Base-by-base conservation (phyloP, 2,797 vertebrate genomes). In the Gallirallus australis region DNA sequence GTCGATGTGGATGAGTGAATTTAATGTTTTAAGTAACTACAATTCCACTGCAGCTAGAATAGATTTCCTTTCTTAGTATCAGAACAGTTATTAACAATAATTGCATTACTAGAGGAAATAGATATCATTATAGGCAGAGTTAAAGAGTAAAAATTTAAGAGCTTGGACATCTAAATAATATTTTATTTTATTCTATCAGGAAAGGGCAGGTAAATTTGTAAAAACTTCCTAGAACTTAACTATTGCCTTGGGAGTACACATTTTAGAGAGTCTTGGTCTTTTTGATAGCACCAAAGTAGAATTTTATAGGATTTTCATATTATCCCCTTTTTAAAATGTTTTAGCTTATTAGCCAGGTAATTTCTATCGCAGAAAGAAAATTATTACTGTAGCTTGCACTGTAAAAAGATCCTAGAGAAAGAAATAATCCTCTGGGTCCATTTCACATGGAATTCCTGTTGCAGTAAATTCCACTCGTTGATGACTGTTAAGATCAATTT, bases 101-200 rank as follows among this genome's bases (percentile, higher is more conserved):
- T 65, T 82, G 27, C 30, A 33, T 90, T 72, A 47, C 42, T 65
- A 77, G 69, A 83, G 88, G 75, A 75, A 93, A 63, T 21, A 92
- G 23, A 33, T 78, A 12, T 94, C 30, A 11, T 57, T 87, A 72
- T 23, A 73, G 42, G 30, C 40, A 80, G n/a, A 73, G 10, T 57
- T 84, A 72, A 86, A 86, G 77, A 84, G 6, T 86, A 73, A 87
- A 93, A 73, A 85, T 82, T 76, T 63, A 83, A 77, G 57, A 75
- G 25, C 53, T 47, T 90, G 61, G 28, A 11, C 33, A 57, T 56
- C 69, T 90, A 83, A 82, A 77, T 54, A 73, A 35, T 72, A 1
- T 71, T 75, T 75, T 70, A 21, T 80, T 92, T 85, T 72, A 42
- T 61, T 71, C 56, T 78, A 28, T 78, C 33, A 47, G 47, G 35